Evolutionary conservation across 1,140 invertebrate genomes (phyloP), one percentile per base, ranked within the genome.

Genomic region (Harpegnathos saltator): DNA sequence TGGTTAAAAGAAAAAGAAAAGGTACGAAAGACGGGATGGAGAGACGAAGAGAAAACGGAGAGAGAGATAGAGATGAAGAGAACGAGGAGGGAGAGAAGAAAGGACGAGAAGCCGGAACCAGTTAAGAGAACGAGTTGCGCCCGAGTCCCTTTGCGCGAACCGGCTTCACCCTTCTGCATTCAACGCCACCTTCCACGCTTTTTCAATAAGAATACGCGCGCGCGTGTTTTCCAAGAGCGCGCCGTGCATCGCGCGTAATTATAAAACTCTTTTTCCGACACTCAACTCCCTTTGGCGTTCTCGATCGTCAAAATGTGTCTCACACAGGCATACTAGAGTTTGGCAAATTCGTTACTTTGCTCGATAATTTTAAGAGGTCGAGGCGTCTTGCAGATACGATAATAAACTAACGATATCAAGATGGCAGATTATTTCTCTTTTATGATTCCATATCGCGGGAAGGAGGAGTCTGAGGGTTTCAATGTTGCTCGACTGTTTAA

Each of bases 91-190:
- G 75, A 71, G 38, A 33, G 78, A 38, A 58, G 50, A 73, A 65
- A 74, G 15, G 24, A 84, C 83, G 87, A 89, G 86, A 90, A 90
- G 84, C 89, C 88, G 89, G 88, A 92, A 91, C 89, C 89, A 92
- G 91, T 91, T 89, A 85, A 89, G 44, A 58, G 63, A 89, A 82
- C 73, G 38, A 86, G 82, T 77, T 74, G 68, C 59, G 65, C 33
- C 48, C 52, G 22, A 59, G 62, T 69, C 74, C 56, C 52, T 78
- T 78, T 50, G 29, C 24, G 24, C 61, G 50, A 82, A 52, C 48
- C 44, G 48, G 66, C 56, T 73, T 62, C 48, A 82, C 81, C 81
- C 81, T 82, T 74, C 15, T 58, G 24, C 52, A 44, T 80, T 69
- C 75, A 80, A 48, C 65, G 58, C 50, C 48, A 71, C 22, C 52